Percentiles rank a stretch among this genome's conserved stretches.
Evolutionary conservation across 2,888 invertebrate genomes (phyloP).

Genomic region (Priocnemis perturbator): DNA sequence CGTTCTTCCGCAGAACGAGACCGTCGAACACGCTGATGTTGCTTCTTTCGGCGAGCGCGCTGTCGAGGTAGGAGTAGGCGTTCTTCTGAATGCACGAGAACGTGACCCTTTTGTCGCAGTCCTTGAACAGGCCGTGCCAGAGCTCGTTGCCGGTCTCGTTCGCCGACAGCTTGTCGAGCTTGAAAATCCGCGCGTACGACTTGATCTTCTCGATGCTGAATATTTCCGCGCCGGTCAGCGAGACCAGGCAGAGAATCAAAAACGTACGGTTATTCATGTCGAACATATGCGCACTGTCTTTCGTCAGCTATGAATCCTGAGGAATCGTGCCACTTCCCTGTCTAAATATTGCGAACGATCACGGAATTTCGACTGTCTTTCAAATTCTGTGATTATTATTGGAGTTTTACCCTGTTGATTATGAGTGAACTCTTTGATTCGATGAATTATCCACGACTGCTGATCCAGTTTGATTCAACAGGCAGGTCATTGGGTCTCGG

Average conservation of each 20-base stretch:
- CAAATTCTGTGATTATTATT: too few relatives aligned
- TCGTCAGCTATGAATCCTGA: too few relatives aligned
- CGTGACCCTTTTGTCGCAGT: constrained; percentile 82
- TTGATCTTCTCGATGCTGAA: constrained; percentile 62
- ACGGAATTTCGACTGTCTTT: too few relatives aligned
- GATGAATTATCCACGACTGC: too few relatives aligned
- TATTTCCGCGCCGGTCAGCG: constrained; percentile 46
- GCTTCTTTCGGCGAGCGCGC: constrained; percentile 80
- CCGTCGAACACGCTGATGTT: constrained; percentile 83
- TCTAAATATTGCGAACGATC: too few relatives aligned
- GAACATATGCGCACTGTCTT: background rate
- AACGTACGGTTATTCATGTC: constrained; percentile 52
- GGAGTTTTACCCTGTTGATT: too few relatives aligned
- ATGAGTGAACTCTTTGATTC: too few relatives aligned
- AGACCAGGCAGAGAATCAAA: constrained; percentile 38
- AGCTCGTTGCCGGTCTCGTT: constrained; percentile 78
- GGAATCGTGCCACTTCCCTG: too few relatives aligned
- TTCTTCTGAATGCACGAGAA: constrained; percentile 87
- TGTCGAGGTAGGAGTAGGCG: constrained; percentile 84
- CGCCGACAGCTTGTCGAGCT: constrained; percentile 62
- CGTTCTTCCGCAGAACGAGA: constrained; percentile 81
- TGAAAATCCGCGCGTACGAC: constrained; percentile 68
- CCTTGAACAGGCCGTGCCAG: constrained; percentile 85
- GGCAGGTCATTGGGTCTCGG: too few relatives aligned
- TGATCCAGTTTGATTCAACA: too few relatives aligned